These are phyloP conservation scores for Aegotheles bennettii DNA, from an alignment of 2,113 vertebrate genomes.

Conservation along the genomic window DNA sequence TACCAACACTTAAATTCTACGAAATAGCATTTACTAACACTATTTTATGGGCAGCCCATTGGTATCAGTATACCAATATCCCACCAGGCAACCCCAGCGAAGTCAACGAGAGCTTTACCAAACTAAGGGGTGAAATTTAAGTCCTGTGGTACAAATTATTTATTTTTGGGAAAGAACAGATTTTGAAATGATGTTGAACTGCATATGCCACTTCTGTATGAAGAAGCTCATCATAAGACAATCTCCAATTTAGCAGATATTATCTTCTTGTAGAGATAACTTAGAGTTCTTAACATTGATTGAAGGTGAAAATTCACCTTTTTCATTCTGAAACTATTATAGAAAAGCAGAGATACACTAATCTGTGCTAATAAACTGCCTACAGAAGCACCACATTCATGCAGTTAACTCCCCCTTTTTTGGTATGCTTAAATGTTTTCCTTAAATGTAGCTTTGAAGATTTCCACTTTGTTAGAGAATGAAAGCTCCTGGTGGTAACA, in stretches of 20 bases:
- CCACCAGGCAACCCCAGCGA: neutral
- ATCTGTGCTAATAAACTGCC: neutral
- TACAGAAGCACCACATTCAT: neutral
- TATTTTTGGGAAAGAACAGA: neutral
- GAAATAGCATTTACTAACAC: neutral
- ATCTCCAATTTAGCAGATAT: neutral
- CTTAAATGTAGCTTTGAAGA: neutral
- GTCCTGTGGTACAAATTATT: neutral
- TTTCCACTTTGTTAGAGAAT: neutral
- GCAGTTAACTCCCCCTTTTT: neutral
- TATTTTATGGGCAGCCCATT: neutral
- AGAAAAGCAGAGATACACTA: neutral
- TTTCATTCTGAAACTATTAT: neutral
- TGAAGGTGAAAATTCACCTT: neutral
- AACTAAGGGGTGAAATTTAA: neutral
- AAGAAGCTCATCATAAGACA: neutral
- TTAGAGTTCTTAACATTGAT: neutral
- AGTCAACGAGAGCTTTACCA: neutral
- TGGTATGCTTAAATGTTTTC: constrained; percentile 4
- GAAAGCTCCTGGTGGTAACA: constrained; percentile 8
- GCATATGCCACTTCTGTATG: neutral
- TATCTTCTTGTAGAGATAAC: neutral
- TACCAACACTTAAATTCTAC: neutral
- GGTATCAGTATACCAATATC: neutral
- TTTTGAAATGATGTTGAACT: neutral